These are phyloP conservation scores for Vesta saturnalis DNA, from an alignment of 2,888 invertebrate genomes.

Conservation along the genomic window DNA sequence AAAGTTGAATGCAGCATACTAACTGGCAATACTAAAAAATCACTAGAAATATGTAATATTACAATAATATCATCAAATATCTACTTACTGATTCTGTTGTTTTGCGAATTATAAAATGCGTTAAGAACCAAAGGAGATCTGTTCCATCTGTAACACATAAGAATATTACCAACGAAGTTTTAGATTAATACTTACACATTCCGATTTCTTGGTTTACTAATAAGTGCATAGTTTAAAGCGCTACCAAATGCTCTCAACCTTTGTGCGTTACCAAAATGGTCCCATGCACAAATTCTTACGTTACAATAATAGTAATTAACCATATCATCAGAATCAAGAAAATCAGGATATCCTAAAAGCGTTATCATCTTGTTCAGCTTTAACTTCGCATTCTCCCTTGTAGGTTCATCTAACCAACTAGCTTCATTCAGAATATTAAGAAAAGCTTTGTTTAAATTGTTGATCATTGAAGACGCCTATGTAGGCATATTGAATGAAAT, in stretches of 20 bases:
- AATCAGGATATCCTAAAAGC: slow-evolving; percentile 56
- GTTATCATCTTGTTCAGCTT: slow-evolving; percentile 64
- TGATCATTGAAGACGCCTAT: slow-evolving; percentile 58
- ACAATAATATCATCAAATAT: too few relatives aligned
- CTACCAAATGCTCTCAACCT: slow-evolving; percentile 55
- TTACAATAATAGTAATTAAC: slow-evolving; percentile 58
- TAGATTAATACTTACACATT: slow-evolving; percentile 45
- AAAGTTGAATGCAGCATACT: too few relatives aligned
- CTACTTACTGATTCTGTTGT: slow-evolving; percentile 62
- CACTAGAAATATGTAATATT: too few relatives aligned
- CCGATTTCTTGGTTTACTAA: slow-evolving; percentile 50
- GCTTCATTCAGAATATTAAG: slow-evolving; percentile 60
- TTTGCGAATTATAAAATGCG: slow-evolving; percentile 71
- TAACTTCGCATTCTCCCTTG: slow-evolving; percentile 61
- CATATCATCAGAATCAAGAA: slow-evolving; percentile 44
- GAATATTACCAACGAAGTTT: slow-evolving; percentile 10
- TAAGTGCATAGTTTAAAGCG: slow-evolving; percentile 52
- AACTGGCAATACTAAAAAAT: too few relatives aligned
- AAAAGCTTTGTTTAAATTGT: slow-evolving; percentile 62
- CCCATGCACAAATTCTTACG: slow-evolving; percentile 56
- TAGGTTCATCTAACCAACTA: slow-evolving; percentile 66
- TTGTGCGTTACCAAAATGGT: slow-evolving; percentile 58
- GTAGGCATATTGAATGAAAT: slow-evolving; percentile 16
- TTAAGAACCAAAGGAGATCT: slow-evolving; percentile 67
- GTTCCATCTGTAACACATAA: slow-evolving; percentile 54